Evolutionary conservation across 1,140 invertebrate species (phyloP).

Genomic region (Cotesia chilonis): DNA sequence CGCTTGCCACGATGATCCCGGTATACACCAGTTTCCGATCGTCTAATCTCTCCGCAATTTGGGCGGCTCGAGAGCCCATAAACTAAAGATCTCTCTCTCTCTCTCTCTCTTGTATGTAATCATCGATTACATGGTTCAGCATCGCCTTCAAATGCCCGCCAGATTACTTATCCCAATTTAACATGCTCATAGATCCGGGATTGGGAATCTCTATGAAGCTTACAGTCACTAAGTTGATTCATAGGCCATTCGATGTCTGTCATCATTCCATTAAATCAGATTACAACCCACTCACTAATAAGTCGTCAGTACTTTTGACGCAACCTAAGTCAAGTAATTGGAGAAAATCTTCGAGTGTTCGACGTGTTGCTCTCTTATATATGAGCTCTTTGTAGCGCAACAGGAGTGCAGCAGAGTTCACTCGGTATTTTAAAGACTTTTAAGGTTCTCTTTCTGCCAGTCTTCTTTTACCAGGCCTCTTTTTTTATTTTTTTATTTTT

Average conservation of each 20-base stretch:
- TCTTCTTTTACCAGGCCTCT: conserved; percentile 35
- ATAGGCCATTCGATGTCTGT: conserved; percentile 11
- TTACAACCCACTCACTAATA: neutral
- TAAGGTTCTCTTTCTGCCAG: conserved; percentile 19
- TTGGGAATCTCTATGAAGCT: conserved; percentile 9
- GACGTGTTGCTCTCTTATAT: conserved; percentile 14
- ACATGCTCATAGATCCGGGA: conserved; percentile 8
- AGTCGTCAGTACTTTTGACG: neutral
- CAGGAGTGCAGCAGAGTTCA: conserved; percentile 50
- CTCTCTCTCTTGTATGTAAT: conserved; percentile 44
- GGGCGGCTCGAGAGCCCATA: conserved; percentile 56
- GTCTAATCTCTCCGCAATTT: conserved; percentile 63
- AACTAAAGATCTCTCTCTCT: conserved; percentile 37
- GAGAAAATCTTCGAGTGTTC: neutral
- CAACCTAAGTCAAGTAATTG: conserved; percentile 11
- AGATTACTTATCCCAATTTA: conserved; percentile 48
- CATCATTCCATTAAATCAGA: neutral
- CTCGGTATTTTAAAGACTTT: conserved; percentile 52
- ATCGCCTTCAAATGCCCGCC: conserved; percentile 47
- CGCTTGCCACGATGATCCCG: conserved; percentile 41
- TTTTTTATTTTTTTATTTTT: conserved; percentile 26
- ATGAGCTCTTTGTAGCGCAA: conserved; percentile 51
- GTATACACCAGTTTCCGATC: conserved; percentile 52
- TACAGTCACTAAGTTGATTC: conserved; percentile 19
- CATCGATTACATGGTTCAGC: conserved; percentile 53